These are phyloP conservation scores for Fundulus diaphanus DNA, from an alignment of 2,797 vertebrate genomes.

Conservation along the genomic window DNA sequence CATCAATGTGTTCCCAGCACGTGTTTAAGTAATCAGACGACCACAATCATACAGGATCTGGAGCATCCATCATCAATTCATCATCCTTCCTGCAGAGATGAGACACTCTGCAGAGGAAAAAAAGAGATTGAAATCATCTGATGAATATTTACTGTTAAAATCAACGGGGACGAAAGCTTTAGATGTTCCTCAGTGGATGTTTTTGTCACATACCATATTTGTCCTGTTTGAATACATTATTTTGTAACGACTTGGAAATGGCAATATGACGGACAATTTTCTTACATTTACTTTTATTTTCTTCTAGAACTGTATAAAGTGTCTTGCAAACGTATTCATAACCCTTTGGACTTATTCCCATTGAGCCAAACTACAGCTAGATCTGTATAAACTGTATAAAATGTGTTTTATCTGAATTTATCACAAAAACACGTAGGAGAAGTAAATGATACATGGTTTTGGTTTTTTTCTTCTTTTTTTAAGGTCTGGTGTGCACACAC, in stretches of 20 bases:
- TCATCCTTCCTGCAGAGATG: constrained; percentile 29
- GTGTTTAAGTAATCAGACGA: constrained; percentile 38
- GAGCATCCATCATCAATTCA: constrained; percentile 39
- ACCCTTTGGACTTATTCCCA: background rate
- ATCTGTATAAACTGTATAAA: background rate
- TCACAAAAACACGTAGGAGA: background rate
- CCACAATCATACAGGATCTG: constrained; percentile 20
- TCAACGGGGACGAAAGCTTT: constrained; percentile 36
- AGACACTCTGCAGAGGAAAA: constrained; percentile 5
- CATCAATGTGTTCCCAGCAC: constrained; percentile 48
- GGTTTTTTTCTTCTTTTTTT: background rate
- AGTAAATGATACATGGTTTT: background rate
- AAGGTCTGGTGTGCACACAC: background rate
- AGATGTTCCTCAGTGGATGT: constrained; percentile 35
- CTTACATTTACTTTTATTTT: constrained; percentile 17
- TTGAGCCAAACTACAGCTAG: background rate
- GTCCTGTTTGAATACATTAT: constrained; percentile 62
- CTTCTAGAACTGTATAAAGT: background rate
- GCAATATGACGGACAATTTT: constrained; percentile 49
- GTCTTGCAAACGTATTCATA: background rate
- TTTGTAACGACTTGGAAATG: constrained; percentile 20
- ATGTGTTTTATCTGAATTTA: background rate
- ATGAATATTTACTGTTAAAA: constrained; percentile 60
- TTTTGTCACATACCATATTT: constrained; percentile 66
- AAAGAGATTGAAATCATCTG: constrained; percentile 40